Evolutionary conservation across 2,888 invertebrate species (phyloP).

Genomic region (Clusia tigrina): DNA sequence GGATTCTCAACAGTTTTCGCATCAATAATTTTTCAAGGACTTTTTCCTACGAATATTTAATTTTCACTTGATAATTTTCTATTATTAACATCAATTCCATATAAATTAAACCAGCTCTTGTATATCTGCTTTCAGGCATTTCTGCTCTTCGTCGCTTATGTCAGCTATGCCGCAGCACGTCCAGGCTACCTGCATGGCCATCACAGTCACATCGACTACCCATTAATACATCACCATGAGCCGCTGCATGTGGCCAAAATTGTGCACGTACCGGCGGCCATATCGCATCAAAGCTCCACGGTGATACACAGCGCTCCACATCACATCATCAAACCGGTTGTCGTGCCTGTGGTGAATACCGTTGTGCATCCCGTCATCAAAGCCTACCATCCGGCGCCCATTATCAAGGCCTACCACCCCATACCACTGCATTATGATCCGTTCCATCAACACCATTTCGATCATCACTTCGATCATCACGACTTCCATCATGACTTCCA

Average conservation of each 20-base stretch:
- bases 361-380: constrained; percentile 57
- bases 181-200: constrained; percentile 60
- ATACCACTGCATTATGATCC: constrained; percentile 47
- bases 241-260: constrained; percentile 56
- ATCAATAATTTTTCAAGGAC: too few relatives aligned
- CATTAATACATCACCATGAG: constrained; percentile 38
- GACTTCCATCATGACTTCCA: constrained; percentile 45
- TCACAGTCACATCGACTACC: constrained; percentile 48
- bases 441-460: constrained; percentile 49
- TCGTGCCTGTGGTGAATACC: constrained; percentile 59
- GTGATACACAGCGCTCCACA: constrained; percentile 58
- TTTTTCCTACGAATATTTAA: too few relatives aligned
- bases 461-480: constrained; percentile 15
- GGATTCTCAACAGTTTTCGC: too few relatives aligned
- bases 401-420: constrained; percentile 56
- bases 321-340: constrained; percentile 57
- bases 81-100: too few relatives aligned
- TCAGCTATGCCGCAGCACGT: constrained; percentile 50
- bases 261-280: constrained; percentile 57
- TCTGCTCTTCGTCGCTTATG: constrained; percentile 40
- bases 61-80: too few relatives aligned
- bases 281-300: constrained; percentile 62
- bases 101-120: too few relatives aligned
- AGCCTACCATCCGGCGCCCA: constrained; percentile 57
- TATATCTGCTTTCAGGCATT: constrained; percentile 35